These are phyloP conservation scores for Umimayanthus chanpuru DNA, from an alignment of 92 coral and sea anemone species.

Conservation along the genomic window DNA sequence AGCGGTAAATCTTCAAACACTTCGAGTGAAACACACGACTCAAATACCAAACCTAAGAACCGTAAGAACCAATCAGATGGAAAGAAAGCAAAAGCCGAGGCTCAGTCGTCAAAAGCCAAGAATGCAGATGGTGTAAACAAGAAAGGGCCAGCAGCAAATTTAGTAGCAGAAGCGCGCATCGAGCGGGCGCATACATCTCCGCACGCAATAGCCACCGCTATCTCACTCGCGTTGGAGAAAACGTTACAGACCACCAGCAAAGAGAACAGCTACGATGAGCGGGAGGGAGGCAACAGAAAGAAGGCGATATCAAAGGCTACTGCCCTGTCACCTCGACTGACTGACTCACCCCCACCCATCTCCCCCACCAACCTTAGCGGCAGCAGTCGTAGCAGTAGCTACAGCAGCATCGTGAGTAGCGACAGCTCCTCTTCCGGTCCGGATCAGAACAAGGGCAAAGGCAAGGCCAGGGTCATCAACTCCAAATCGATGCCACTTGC, in stretches of 20 bases:
- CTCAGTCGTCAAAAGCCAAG: constrained; percentile 38
- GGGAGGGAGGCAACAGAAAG: constrained; percentile 53
- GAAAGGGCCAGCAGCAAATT: constrained; percentile 18
- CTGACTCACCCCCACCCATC: constrained; percentile 79
- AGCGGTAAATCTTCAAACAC: constrained; percentile 39
- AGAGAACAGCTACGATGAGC: constrained; percentile 76
- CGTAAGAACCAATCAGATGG: constrained; percentile 55
- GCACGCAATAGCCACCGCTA: constrained; percentile 90
- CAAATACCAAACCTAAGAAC: constrained; percentile 43
- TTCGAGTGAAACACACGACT: constrained; percentile 42
- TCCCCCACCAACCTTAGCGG: constrained; percentile 88
- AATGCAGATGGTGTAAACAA: constrained; percentile 27
- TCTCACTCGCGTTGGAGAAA: constrained; percentile 86
- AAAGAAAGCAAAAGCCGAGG: constrained; percentile 54
- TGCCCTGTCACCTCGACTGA: constrained; percentile 68
- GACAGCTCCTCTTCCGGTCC: constrained; percentile 72
- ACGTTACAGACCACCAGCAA: constrained; percentile 82
- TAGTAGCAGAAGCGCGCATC: constrained; percentile 23
- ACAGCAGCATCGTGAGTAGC: constrained; percentile 96
- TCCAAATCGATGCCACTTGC: constrained; percentile 74
- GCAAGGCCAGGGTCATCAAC: constrained; percentile 67
- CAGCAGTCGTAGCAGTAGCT: constrained; percentile 98
- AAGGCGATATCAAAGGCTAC: constrained; percentile 71
- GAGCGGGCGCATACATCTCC: constrained; percentile 77
- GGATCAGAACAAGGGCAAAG: constrained; percentile 72